Conservation (phyloP, 1,140 invertebrate genomes). For the Cydia pomonella region DNA sequence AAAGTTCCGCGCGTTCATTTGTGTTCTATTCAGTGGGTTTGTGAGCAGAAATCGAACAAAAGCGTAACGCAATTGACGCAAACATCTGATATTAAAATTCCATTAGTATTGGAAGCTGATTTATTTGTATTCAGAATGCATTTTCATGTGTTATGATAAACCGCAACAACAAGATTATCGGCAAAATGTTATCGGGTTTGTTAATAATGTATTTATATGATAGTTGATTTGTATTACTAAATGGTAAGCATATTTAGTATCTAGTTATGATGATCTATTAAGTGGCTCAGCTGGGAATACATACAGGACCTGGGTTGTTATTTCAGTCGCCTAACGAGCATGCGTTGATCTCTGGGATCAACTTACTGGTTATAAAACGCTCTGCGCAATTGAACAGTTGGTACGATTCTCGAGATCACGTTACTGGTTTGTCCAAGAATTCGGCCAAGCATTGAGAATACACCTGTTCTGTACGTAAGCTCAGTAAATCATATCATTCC, state of each 20-base stretch:
- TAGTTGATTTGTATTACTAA: neutral
- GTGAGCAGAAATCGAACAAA: constrained; percentile 26
- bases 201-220: neutral
- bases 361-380: too few species aligned
- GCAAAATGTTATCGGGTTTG: neutral
- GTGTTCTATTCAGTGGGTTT: constrained; percentile 14
- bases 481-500: constrained; percentile 2
- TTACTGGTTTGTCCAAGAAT: too few species aligned
- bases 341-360: too few species aligned
- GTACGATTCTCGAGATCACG: too few species aligned
- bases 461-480: neutral
- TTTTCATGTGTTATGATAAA: neutral
- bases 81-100: neutral
- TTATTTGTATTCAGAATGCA: constrained; percentile 1
- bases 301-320: neutral
- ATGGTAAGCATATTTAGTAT: neutral
- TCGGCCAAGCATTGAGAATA: neutral
- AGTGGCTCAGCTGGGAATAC: constrained; percentile 6
- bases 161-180: neutral
- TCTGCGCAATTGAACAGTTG: too few species aligned
- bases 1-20: constrained; percentile 25
- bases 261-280: neutral
- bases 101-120: neutral
- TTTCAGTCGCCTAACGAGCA: too few species aligned
- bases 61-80: neutral